phyloP scores from a whole-genome alignment of 2,888 invertebrate genomes.

The Meandrusa payeni region DNA sequence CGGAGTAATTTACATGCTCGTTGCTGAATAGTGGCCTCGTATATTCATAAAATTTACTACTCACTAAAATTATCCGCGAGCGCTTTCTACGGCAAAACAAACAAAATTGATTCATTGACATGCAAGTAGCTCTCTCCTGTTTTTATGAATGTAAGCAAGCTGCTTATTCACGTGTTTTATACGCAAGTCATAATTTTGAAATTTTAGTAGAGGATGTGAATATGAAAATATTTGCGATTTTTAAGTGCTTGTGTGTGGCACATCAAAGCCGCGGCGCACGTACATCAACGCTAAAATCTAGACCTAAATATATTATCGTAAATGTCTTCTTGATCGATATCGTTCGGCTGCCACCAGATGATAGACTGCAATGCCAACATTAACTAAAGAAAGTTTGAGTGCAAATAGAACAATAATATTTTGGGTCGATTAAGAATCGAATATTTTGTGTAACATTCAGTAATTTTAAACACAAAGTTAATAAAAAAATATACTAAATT shows the following conservation, averaged over 20 bases:
- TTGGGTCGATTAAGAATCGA: too few species aligned
- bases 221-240: conserved; percentile 7
- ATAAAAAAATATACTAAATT: too few species aligned
- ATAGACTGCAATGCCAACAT: too few species aligned
- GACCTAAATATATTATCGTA: too few species aligned
- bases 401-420: too few species aligned
- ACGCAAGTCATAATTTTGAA: conserved; percentile 7
- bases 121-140: not conserved
- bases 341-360: too few species aligned
- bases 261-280: conserved; percentile 3
- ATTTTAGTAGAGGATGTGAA: conserved; percentile 3
- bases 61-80: conserved; percentile 20
- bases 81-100: conserved; percentile 9
- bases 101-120: conserved; percentile 13
- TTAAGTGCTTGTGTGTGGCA: not conserved
- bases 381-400: too few species aligned
- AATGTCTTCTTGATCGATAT: too few species aligned
- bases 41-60: conserved; percentile 26
- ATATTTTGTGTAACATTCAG: too few species aligned
- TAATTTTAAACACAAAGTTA: too few species aligned
- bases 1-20: conserved; percentile 22
- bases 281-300: too few species aligned
- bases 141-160: conserved; percentile 4
- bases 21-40: conserved; percentile 22
- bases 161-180: not conserved